Evolutionary conservation across 2,888 invertebrate genomes (phyloP), one percentile per base, ranked within the genome.

Genomic region (Pseudeuparius sepicola): DNA sequence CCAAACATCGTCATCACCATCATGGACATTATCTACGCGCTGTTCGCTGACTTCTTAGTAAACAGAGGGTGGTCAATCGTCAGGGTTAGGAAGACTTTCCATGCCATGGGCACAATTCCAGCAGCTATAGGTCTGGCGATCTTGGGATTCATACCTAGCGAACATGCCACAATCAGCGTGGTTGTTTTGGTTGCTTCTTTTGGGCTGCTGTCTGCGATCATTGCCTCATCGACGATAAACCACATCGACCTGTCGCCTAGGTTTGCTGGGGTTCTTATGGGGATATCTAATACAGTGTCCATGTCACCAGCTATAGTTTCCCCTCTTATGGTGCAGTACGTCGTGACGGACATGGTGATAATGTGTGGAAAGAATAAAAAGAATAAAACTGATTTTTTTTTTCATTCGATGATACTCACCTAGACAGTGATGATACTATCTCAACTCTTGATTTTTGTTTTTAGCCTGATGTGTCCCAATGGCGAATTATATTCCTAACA

Each of bases 201-300:
- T 1, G 78, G 81, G 0, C 66, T 81, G 2, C 84, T 84, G 47
- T 75, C 81, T 0, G 77, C 78, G 2, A 73, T 77, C 31, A 82
- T 78, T 45, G 73, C 78, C 31, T 85, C 85, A 2, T 82, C 75
- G 53, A 71, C 75, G 66, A 67, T 74, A 10, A 85, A 84, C 41
- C 85, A 85, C 52, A 79, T 87, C 43, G 86, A 87, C 61, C 62
- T 87, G 32, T 78, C 86, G 4, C 85, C 86, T 1, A 82, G 84
- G 57, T 81, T 78, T 55, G 79, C 85, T 6, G 85, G 85, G 14
- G 75, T 78, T 0, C 60, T 86, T 47, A 82, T 86, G 80, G 85
- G 85, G 7, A 74, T 86, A 47, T 83, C 83, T 2, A 86, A 86
- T 54, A 75, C 75, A 6, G 61, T 69, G n/a, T 20, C 39, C 28